These are phyloP conservation scores for Diprion similis DNA, from an alignment of 1,140 invertebrate species.

Conservation along the genomic window DNA sequence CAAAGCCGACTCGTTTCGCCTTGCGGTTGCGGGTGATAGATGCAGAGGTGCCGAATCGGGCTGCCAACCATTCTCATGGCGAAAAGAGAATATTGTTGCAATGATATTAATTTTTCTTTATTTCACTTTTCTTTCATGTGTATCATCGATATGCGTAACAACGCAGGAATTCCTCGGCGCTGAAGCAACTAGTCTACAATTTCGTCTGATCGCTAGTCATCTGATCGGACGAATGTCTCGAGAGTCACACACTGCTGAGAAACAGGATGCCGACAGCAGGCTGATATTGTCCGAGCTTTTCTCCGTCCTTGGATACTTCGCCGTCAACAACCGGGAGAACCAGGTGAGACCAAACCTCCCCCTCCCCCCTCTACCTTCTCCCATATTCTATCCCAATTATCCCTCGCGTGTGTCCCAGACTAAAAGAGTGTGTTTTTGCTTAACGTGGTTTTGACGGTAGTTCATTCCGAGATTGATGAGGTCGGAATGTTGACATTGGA, in stretches of 20 bases:
- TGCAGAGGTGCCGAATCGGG: not conserved
- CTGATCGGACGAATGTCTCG: slow-evolving; percentile 78
- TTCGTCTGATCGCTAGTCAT: slow-evolving; percentile 86
- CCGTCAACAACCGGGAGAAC: slow-evolving; percentile 80
- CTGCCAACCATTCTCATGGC: no score
- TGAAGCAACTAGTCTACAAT: slow-evolving; percentile 85
- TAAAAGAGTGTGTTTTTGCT: no score
- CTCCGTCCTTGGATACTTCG: slow-evolving; percentile 81
- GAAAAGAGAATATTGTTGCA: not conserved
- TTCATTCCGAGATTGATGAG: no score
- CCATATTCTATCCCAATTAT: not conserved
- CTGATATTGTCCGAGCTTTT: slow-evolving; percentile 77
- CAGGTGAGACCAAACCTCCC: slow-evolving; percentile 67
- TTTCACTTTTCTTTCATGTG: not conserved
- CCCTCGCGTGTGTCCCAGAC: not conserved
- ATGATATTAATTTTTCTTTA: not conserved
- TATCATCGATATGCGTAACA: not conserved
- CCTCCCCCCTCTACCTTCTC: not conserved
- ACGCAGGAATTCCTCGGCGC: slow-evolving; percentile 82
- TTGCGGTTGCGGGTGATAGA: not conserved
- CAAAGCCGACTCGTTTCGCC: slow-evolving; percentile 12
- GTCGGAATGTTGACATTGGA: no score
- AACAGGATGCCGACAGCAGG: slow-evolving; percentile 40
- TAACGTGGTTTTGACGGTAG: no score
- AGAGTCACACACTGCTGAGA: slow-evolving; percentile 59